Base-by-base conservation (phyloP, 2,888 invertebrate genomes). In the Coecobrya sp. region DNA sequence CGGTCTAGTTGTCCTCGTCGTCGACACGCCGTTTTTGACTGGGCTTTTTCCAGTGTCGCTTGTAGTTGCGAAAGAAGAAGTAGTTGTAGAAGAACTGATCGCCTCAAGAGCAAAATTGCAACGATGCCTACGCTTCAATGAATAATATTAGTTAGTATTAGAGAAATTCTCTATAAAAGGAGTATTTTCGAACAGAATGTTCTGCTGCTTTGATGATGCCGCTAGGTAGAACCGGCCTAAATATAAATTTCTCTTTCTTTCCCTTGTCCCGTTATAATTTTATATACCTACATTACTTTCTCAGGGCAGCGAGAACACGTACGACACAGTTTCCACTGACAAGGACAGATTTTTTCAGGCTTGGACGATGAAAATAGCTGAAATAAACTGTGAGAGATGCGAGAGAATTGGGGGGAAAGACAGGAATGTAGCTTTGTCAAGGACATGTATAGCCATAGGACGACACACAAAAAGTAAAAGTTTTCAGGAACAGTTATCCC, bases 261-360 rank as follows among this genome's bases (percentile, higher is more conserved):
- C 10, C 11, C 73, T n/a, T 42, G 16, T 73, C 73, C 30, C 36
- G 5, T n/a, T 52, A 79, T 52, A 79, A 79, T 27, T 55, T 52
- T 27, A 79, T 79, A 79, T 79, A 27, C 11, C 11, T 30, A 70
- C 49, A 27, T 79, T 27, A 30, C 52, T 22, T 13, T 55, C 10
- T 52, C 45, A 25, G 52, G 73, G 27, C 55, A 30, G 30, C 30
- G 11, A 27, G 68, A 30, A 86, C 70, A 70, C 36, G 49, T 65
- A 30, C 86, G 73, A 36, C 86, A 86, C 86, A 73, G 73, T 86
- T 86, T 62, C 42, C 70, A 27, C 68, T 86, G 86, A 86, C 86
- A 86, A 73, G 86, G 86, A 86, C 55, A 73, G 73, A 86, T 70
- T 73, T 86, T 73, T 85, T 79, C 19, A 79, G 79, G 27, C 79